phyloP scores from a whole-genome alignment of 2,113 vertebrate species.

The Anarhynchus alexandrinus region DNA sequence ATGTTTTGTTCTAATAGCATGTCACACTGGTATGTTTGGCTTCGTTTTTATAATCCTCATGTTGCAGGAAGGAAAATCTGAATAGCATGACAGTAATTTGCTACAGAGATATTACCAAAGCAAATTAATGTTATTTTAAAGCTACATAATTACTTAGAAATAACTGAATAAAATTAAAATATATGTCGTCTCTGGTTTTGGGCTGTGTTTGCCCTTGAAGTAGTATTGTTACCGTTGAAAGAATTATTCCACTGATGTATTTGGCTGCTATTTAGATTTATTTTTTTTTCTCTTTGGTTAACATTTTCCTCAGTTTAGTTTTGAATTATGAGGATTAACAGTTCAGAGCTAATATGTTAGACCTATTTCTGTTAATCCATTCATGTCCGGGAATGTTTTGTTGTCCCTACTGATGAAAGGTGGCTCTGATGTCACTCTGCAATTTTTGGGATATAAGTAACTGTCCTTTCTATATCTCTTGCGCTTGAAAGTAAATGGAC shows the following conservation, averaged over 20 bases:
- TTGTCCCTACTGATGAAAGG: constrained; percentile 17
- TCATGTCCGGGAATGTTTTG: background rate
- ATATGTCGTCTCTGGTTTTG: background rate
- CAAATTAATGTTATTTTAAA: background rate
- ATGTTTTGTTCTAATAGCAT: background rate
- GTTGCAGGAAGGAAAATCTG: background rate
- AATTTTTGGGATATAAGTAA: background rate
- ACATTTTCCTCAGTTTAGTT: background rate
- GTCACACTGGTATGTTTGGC: background rate
- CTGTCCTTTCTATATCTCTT: background rate
- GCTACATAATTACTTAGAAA: background rate
- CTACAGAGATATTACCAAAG: background rate
- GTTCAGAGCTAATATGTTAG: background rate
- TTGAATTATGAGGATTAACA: background rate
- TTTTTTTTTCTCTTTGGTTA: background rate
- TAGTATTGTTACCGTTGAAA: background rate
- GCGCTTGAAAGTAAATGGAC: background rate
- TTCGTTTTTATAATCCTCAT: background rate
- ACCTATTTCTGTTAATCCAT: background rate
- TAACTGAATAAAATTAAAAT: background rate
- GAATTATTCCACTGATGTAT: background rate
- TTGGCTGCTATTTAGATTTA: background rate
- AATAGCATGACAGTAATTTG: background rate
- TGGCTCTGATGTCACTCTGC: background rate
- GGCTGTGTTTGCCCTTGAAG: background rate